Percentiles rank a stretch among this genome's conserved stretches.
phyloP scores from a whole-genome alignment of 2,797 vertebrate species.

The Pseudotriccus pelzelni region DNA sequence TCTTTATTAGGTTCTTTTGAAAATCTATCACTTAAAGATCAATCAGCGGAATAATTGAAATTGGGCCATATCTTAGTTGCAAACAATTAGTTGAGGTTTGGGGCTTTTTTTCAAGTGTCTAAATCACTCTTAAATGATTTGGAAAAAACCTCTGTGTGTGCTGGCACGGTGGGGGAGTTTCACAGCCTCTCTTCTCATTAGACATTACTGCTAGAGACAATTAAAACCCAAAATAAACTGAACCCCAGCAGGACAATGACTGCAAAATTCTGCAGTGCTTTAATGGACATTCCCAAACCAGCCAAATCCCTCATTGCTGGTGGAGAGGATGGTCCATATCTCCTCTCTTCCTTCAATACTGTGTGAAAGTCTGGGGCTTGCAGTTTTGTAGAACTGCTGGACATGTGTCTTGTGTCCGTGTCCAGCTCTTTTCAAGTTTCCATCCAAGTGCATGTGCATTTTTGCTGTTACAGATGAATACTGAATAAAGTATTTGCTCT shows the following conservation, averaged over 20 bases:
- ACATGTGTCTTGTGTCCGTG: background rate
- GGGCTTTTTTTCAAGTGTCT: background rate
- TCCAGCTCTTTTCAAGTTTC: background rate
- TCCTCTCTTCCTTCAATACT: background rate
- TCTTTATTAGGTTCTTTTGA: slow-evolving; percentile 2
- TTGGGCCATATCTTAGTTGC: background rate
- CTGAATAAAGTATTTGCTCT: background rate
- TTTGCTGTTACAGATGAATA: background rate
- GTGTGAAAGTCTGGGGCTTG: background rate
- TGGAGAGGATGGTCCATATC: background rate
- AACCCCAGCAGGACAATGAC: background rate
- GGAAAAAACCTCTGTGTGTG: background rate
- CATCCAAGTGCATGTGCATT: background rate
- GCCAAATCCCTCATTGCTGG: background rate
- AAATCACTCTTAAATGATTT: slow-evolving; percentile 11
- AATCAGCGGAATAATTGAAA: slow-evolving; percentile 31
- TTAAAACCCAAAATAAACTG: background rate
- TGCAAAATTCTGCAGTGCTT: background rate
- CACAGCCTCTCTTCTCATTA: background rate
- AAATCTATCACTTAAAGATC: slow-evolving; percentile 25
- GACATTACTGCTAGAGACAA: background rate
- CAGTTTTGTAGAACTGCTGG: background rate
- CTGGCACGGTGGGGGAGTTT: background rate
- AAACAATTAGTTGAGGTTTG: slow-evolving; percentile 5
- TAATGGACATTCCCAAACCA: background rate